Evolutionary conservation across 2,888 invertebrate genomes (phyloP), one percentile per base, ranked within the genome.

Genomic region (Podabrus alpinus): DNA sequence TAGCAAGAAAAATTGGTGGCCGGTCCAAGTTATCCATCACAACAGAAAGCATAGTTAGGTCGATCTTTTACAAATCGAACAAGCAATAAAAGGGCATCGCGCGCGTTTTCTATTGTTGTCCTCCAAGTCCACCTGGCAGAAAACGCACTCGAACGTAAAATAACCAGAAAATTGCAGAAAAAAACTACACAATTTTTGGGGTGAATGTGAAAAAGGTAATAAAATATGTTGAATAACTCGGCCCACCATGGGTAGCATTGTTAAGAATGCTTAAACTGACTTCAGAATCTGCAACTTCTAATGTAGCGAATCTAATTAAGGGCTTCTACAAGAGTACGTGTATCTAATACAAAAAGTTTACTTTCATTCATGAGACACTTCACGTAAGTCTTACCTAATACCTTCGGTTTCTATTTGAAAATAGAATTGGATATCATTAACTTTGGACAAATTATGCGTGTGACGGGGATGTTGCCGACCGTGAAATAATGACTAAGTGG

Each of bases 141-240:
- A 15, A 71, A 81, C 72, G 79, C 85, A 84, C 79, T 81, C 83
- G 81, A 76, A 82, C 86, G 86, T 86, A 81, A 86, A 86, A 86
- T 86, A 82, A 83, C 83, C 85, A 84, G 86, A 86, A 86, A 86
- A 86, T 86, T 86, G 83, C 80, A 73, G 83, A 80, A 82, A 82
- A 83, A 83, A 79, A 79, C 76, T 77, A 71, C 72, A 71, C 59
- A 76, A 77, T 79, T 78, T 81, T 82, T 83, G 80, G 81, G 82
- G 84, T 84, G 83, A 82, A 83, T 82, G 81, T 75, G 79, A 83
- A 84, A 82, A 83, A 80, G 81, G 84, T 80, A 83, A 84, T 85
- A 84, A 85, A 84, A 84, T 83, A 82, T 83, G 82, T 80, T 80
- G 79, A 80, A 79, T 79, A 79, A 74, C 72, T 75, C 79, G 78